Percentiles rank a stretch among this genome's conserved stretches.
phyloP scores from a whole-genome alignment of 1,140 invertebrate species.

The Drosophila subpulchrella region DNA sequence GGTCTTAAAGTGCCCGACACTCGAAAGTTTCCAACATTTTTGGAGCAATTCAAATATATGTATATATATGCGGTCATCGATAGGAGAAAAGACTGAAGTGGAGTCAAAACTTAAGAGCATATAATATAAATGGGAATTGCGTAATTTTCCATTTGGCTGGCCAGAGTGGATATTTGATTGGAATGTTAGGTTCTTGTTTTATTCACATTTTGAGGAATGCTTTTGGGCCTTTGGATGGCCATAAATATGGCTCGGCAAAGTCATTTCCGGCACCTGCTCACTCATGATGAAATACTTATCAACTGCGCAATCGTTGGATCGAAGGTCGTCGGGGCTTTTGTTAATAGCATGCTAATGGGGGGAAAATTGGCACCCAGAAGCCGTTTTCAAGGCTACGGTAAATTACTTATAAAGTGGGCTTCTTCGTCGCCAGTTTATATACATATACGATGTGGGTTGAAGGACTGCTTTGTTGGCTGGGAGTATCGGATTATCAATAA shows the following conservation, averaged over 20 bases:
- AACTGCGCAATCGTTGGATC: slow-evolving; percentile 23
- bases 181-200: slow-evolving; percentile 23
- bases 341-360: slow-evolving; percentile 33
- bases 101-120: slow-evolving; percentile 36
- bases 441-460: neutral
- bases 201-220: slow-evolving; percentile 33
- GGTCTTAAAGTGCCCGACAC: slow-evolving; percentile 18
- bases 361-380: slow-evolving; percentile 27
- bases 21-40: slow-evolving; percentile 24
- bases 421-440: neutral
- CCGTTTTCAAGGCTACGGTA: slow-evolving; percentile 18
- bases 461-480: slow-evolving; percentile 1
- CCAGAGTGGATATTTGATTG: slow-evolving; percentile 44
- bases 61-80: slow-evolving; percentile 13
- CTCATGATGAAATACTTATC: slow-evolving; percentile 37
- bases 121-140: slow-evolving; percentile 41
- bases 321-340: slow-evolving; percentile 24
- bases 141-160: slow-evolving; percentile 41
- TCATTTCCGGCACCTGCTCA: slow-evolving; percentile 47
- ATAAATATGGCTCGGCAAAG: slow-evolving; percentile 35
- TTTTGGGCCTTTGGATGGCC: slow-evolving; percentile 9
- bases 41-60: slow-evolving; percentile 26
- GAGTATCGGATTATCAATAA: slow-evolving; percentile 57
- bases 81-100: slow-evolving; percentile 6
- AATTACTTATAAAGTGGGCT: slow-evolving; percentile 5